Evolutionary conservation across 2,113 vertebrate genomes (phyloP).

Genomic region (Prionailurus viverrinus): DNA sequence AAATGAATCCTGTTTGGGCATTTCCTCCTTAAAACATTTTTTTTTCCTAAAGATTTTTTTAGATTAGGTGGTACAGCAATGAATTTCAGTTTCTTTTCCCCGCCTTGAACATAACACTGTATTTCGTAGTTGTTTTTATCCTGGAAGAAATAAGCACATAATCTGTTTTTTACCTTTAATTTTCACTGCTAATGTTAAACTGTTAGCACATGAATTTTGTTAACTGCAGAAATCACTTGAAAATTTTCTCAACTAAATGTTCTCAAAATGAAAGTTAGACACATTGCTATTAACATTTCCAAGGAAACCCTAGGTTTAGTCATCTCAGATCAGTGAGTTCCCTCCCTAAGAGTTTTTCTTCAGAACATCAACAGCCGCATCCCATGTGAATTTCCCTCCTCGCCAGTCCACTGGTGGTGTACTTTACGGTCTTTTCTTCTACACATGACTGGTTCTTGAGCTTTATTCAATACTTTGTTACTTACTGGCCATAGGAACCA

Average conservation of each 20-base stretch:
- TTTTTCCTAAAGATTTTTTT: slow-evolving; percentile 25
- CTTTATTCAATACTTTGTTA: slow-evolving; percentile 31
- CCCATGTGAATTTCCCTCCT: not conserved
- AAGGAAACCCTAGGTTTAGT: slow-evolving; percentile 40
- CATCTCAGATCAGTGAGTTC: slow-evolving; percentile 39
- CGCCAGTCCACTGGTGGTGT: not conserved
- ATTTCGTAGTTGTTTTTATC: slow-evolving; percentile 61
- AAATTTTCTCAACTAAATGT: slow-evolving; percentile 51
- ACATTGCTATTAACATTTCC: slow-evolving; percentile 29
- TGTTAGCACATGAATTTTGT: slow-evolving; percentile 46
- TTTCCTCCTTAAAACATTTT: slow-evolving; percentile 39
- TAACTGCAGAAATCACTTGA: slow-evolving; percentile 46
- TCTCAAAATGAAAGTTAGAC: slow-evolving; percentile 67
- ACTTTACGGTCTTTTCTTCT: slow-evolving; percentile 53
- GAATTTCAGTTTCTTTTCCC: not conserved
- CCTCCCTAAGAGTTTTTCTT: slow-evolving; percentile 22
- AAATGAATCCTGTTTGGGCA: not conserved
- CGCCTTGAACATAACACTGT: not conserved
- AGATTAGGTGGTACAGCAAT: not conserved
- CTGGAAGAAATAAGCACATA: not conserved
- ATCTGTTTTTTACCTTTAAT: slow-evolving; percentile 56
- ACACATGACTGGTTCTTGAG: not conserved
- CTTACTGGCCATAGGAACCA: not conserved
- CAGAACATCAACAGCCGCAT: slow-evolving; percentile 31
- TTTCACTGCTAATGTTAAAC: slow-evolving; percentile 39